These are phyloP conservation scores for Berghia stephanieae DNA, from an alignment of 1,140 invertebrate genomes.

Conservation along the genomic window DNA sequence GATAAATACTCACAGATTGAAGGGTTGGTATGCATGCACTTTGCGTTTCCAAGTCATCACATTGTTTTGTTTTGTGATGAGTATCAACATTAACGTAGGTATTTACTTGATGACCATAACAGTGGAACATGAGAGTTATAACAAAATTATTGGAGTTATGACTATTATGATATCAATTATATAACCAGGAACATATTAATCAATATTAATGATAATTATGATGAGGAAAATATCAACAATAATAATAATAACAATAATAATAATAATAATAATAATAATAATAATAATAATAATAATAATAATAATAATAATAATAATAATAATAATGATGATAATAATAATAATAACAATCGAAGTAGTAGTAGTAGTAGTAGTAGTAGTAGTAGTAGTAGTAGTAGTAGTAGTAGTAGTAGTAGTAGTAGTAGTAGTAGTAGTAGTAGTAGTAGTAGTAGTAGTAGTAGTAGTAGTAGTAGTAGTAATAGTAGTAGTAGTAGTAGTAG, in stretches of 20 bases:
- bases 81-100: no score
- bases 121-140: no score
- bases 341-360: no score
- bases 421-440: not conserved
- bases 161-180: not conserved
- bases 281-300: not conserved
- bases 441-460: not conserved
- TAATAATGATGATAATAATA: not conserved
- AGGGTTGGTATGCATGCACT: no score
- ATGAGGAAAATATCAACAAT: not conserved
- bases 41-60: no score
- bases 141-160: no score
- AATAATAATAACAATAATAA: not conserved
- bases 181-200: not conserved
- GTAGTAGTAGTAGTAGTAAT: not conserved
- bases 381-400: not conserved
- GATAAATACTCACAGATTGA: no score
- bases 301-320: not conserved
- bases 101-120: no score
- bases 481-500: not conserved
- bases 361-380: not conserved
- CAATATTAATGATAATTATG: not conserved
- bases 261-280: not conserved
- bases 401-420: not conserved
- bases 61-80: no score